Percentiles rank a stretch among this genome's conserved stretches.
These are phyloP conservation scores for Creontiades dilutus DNA, from an alignment of 2,888 invertebrate genomes.

Conservation along the genomic window DNA sequence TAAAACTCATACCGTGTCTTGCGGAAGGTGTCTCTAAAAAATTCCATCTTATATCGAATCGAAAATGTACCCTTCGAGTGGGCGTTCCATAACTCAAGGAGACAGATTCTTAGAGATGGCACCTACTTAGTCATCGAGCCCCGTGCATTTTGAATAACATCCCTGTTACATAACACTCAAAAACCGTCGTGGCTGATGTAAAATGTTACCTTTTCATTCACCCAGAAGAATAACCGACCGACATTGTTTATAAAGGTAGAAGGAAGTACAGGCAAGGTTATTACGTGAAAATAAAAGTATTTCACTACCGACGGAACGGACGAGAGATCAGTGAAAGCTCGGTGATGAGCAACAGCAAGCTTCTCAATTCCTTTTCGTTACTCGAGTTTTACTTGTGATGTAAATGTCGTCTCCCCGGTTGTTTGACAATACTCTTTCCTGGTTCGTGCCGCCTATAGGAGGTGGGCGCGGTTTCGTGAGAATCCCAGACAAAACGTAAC, in stretches of 20 bases:
- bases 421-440: slow-evolving; percentile 27
- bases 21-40: not conserved
- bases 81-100: not conserved
- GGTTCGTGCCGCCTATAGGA: not conserved
- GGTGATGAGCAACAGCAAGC: slow-evolving; percentile 14
- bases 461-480: slow-evolving; percentile 17
- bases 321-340: slow-evolving; percentile 13
- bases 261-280: slow-evolving; percentile 3
- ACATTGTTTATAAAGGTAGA: not conserved
- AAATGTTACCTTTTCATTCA: slow-evolving; percentile 16
- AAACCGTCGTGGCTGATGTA: not conserved
- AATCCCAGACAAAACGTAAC: not conserved
- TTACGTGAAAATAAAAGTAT: slow-evolving; percentile 33
- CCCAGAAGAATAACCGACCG: not conserved
- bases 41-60: not conserved
- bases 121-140: not conserved
- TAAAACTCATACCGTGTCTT: not conserved
- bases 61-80: not conserved
- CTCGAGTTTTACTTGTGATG: slow-evolving; percentile 42
- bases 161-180: not conserved
- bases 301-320: not conserved
- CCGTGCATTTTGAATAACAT: not conserved
- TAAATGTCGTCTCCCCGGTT: slow-evolving; percentile 29
- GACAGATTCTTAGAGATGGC: not conserved
- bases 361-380: slow-evolving; percentile 30